Conservation (phyloP, 2,888 invertebrate species). For the Stenolophus ochropezus region DNA sequence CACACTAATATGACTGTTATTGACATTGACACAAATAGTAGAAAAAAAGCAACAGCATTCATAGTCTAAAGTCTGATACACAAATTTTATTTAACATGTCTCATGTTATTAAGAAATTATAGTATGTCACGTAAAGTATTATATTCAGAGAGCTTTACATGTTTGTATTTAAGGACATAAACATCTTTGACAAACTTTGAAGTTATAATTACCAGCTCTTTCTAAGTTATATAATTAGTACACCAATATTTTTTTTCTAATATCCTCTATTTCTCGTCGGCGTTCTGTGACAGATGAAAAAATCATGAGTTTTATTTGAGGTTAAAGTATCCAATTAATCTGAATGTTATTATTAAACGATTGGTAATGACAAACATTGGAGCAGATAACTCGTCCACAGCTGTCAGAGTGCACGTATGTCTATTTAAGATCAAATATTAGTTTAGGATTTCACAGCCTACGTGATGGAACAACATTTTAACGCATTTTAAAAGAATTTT, state of each 20-base stretch:
- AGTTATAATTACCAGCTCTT: no score
- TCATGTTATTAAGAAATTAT: no score
- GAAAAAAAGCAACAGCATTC: no score
- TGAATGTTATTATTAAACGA: conserved; percentile 14
- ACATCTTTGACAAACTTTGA: no score
- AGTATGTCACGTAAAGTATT: no score
- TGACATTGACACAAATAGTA: no score
- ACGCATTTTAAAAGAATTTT: conserved; percentile 43
- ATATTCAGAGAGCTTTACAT: no score
- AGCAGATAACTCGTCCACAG: conserved; percentile 61
- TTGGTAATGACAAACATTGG: conserved; percentile 43
- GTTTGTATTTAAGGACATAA: no score
- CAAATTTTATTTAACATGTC: no score
- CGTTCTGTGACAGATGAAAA: not conserved
- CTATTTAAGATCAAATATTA: conserved; percentile 68
- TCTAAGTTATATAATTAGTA: no score
- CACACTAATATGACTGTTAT: no score
- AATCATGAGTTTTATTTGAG: conserved; percentile 11
- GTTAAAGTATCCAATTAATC: conserved; percentile 37
- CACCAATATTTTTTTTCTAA: not conserved
- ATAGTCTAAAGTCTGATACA: no score
- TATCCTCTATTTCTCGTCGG: not conserved
- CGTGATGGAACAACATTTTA: conserved; percentile 48
- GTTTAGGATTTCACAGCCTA: conserved; percentile 65
- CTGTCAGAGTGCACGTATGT: conserved; percentile 67